Evolutionary conservation across 1,140 invertebrate genomes (phyloP), one percentile per base, ranked within the genome.

Genomic region (Antheraea mylitta): DNA sequence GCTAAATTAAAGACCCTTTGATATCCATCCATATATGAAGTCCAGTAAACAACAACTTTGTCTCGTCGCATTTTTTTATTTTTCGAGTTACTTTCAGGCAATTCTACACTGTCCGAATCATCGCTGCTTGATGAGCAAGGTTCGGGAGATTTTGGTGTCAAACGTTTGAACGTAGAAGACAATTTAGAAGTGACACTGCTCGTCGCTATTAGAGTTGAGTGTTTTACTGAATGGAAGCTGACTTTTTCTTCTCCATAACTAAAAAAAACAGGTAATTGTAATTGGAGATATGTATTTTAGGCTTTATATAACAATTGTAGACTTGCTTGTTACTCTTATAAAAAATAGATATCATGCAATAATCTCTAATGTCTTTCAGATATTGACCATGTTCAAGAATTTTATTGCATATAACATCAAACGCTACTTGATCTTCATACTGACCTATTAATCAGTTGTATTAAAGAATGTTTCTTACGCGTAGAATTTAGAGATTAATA

Each of bases 1-100:
- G 96, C 97, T 75, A 98, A 95, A n/a, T 97, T 93, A 30, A 97
- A 91, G 0, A 96, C 95, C 79, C 96, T 91, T 88, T 98, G 96
- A 38, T 94, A 93, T 0, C 94, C 94, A 71, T 97, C 95, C 76
- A 96, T 93, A 72, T 96, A 97, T 65, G 96, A 97, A 42, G 97
- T 94, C 96, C 97, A 98, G 78, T 96, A 97, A n/a, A 98, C 95
- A 3, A 95, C 92, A 9, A 96, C 88, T 85, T 94, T 94, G 70
- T 94, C 93, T 82, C 92, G 93, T 63, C 92, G 86, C 68, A 93
- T 90, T 70, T 92, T 94, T 68, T 89, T 89, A 13, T 76, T 77
- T 42, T 86, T 87, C 0, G 69, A 64, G 60, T 72, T 88, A 71
- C 69, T 85, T 87, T 82, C 88, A 45, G 89, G 87, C 19, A 87